phyloP scores from a whole-genome alignment of 2,888 invertebrate genomes.

The Geotrupes spiniger region DNA sequence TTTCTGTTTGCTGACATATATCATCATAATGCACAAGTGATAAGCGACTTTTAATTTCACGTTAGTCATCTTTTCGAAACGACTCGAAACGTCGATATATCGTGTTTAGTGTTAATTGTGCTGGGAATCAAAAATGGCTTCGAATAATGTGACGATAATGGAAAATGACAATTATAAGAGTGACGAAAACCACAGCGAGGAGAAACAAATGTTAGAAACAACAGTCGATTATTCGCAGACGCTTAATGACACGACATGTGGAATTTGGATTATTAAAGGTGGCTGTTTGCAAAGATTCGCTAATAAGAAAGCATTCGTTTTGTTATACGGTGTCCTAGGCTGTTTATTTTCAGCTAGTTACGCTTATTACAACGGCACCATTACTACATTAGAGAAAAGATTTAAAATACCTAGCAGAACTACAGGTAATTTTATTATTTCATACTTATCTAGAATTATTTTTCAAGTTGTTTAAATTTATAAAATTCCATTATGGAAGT shows the following conservation, averaged over 20 bases:
- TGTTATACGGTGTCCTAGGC: slow-evolving; percentile 65
- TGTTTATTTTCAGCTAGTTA: slow-evolving; percentile 68
- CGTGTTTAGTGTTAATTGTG: neutral
- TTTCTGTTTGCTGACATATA: no score
- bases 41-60: no score
- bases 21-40: no score
- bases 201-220: neutral
- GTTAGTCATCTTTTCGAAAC: neutral
- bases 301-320: slow-evolving; percentile 58
- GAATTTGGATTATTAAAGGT: slow-evolving; percentile 61
- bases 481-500: no score
- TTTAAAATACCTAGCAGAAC: slow-evolving; percentile 71
- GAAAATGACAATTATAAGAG: slow-evolving; percentile 4
- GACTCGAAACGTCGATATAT: neutral
- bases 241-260: slow-evolving; percentile 54
- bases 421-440: slow-evolving; percentile 51
- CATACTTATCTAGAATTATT: neutral
- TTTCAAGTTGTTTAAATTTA: no score
- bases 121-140: no score
- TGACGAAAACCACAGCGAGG: neutral
- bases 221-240: neutral
- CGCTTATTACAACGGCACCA: slow-evolving; percentile 71
- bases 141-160: slow-evolving; percentile 6
- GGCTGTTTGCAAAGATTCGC: slow-evolving; percentile 59
- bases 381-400: slow-evolving; percentile 70